Evolutionary conservation across 2,113 vertebrate species (phyloP).

Genomic region (Emydura subglobosa): DNA sequence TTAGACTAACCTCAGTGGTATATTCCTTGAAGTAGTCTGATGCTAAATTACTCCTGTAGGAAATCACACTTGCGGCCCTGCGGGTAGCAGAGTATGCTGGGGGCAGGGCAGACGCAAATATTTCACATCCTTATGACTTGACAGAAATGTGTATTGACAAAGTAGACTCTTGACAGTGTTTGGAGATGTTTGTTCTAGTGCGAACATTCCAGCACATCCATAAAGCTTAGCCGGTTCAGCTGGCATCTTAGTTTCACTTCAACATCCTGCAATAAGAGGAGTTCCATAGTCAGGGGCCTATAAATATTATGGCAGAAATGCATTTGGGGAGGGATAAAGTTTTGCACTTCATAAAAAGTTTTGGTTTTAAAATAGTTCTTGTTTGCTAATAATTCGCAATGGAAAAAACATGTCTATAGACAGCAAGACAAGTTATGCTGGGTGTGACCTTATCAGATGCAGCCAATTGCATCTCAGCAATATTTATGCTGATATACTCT

Average conservation of each 20-base stretch:
- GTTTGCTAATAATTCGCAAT: neutral
- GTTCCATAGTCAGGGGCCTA: neutral
- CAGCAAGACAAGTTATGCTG: neutral
- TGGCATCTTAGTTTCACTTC: neutral
- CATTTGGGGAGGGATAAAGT: neutral
- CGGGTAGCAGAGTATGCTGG: neutral
- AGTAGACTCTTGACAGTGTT: accelerated
- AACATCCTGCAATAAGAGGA: too few relatives aligned
- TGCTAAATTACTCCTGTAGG: constrained; percentile 51
- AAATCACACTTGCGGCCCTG: neutral
- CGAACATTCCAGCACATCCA: accelerated
- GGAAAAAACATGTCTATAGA: neutral
- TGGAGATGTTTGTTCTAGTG: neutral
- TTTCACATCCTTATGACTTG: neutral
- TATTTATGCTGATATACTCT: neutral
- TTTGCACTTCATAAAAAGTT: accelerated
- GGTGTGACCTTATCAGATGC: neutral
- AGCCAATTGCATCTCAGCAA: neutral
- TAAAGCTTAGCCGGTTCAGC: neutral
- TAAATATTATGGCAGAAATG: accelerated
- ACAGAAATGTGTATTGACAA: neutral
- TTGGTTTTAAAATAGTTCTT: neutral
- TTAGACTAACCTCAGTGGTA: constrained; percentile 42
- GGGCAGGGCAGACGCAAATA: neutral
- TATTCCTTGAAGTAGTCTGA: constrained; percentile 20